Evolutionary conservation across 2,797 vertebrate species (phyloP).

Genomic region (Poecilia wingei): DNA sequence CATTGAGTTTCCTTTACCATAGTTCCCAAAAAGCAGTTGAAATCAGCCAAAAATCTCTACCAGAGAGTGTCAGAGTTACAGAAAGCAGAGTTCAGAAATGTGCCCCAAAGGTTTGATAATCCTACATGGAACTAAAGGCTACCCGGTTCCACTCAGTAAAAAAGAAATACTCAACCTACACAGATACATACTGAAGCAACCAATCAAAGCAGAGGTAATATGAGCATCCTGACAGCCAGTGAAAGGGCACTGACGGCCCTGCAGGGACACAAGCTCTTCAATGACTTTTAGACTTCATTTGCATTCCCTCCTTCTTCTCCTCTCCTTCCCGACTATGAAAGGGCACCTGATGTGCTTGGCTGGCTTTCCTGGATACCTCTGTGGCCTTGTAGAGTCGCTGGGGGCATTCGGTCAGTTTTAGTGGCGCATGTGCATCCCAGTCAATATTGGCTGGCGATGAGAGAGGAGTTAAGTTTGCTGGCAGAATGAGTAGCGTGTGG

Average conservation of each 20-base stretch:
- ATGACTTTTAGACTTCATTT: slow-evolving; percentile 82
- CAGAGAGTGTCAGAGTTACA: not conserved
- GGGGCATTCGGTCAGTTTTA: slow-evolving; percentile 23
- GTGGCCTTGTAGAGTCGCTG: slow-evolving; percentile 30
- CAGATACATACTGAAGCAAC: slow-evolving; percentile 30
- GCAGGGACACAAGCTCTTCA: slow-evolving; percentile 76
- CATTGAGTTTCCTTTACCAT: not conserved
- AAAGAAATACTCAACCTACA: slow-evolving; percentile 21
- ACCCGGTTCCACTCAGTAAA: not conserved
- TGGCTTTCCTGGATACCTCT: slow-evolving; percentile 58
- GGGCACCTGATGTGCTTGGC: slow-evolving; percentile 77
- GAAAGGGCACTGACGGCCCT: slow-evolving; percentile 76
- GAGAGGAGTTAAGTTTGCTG: slow-evolving; percentile 30
- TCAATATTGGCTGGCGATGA: slow-evolving; percentile 41
- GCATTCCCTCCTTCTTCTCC: slow-evolving; percentile 64
- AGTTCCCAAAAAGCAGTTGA: not conserved
- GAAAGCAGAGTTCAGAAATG: not conserved
- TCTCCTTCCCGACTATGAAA: slow-evolving; percentile 77
- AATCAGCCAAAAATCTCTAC: not conserved
- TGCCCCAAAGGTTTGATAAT: not conserved
- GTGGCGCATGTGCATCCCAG: slow-evolving; percentile 40
- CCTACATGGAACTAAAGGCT: not conserved
- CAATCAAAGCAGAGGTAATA: slow-evolving; percentile 52
- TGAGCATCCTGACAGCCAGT: slow-evolving; percentile 68
- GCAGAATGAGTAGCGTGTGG: slow-evolving; percentile 59